Evolutionary conservation across 2,888 invertebrate species (phyloP), one percentile per base, ranked within the genome.

Genomic region (Coenonympha glycerion): DNA sequence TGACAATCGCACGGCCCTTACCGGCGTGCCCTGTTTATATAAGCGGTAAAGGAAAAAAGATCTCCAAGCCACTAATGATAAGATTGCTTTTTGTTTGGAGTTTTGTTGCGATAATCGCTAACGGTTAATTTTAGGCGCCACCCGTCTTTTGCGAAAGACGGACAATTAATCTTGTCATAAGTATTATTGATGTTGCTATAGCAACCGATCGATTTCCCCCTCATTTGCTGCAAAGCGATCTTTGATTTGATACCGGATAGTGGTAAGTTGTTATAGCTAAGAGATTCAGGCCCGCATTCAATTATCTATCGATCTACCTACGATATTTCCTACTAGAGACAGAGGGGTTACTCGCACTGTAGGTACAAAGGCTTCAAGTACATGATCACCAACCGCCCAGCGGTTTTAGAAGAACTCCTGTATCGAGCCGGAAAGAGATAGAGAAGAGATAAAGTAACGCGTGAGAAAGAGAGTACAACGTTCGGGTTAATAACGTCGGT

Each of bases 121-220:
- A 77, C 77, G 79, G 79, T 75, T 83, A 84, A 84, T 83, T 79
- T 76, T 68, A 62, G 69, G 64, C 68, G 70, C 72, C 73, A 65
- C 68, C 76, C 68, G 82, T 76, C 78, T 73, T 72, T 75, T 68
- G 72, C 78, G 79, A 74, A 78, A 77, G 80, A 71, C 73, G 69
- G 76, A 78, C 80, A 76, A 82, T 83, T 83, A 80, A 80, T 83
- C 80, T 79, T 76, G 61, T 65, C 67, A 78, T 78, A 65, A 71
- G 69, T 73, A 72, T 78, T 77, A 76, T 75, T 76, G 65, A 70
- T 66, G 78, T 76, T 68, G 62, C 73, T 58, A 72, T 76, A 68
- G 72, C 57, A 63, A 47, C 50, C 33, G 22, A 45, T 45, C 33
- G 45, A 34, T 24, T 24, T 6, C 18, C 6, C 34, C 45, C 22